Evolutionary conservation across 2,888 invertebrate species (phyloP), one percentile per base, ranked within the genome.

Genomic region (Acanthacorydalis orientalis): DNA sequence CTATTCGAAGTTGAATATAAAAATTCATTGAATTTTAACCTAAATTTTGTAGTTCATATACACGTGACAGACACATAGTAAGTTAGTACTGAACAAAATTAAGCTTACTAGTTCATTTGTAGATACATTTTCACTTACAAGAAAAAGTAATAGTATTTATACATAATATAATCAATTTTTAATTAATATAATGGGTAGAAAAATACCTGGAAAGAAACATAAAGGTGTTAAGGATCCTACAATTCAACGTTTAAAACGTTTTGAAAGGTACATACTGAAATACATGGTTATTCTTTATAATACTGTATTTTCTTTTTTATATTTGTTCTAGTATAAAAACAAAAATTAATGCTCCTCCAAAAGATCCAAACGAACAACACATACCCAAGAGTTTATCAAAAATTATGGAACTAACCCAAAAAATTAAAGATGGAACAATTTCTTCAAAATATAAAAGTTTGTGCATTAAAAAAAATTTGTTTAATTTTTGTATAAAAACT

Each of bases 161-260:
- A n/a, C n/a, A n/a, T n/a, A n/a, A n/a, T n/a, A n/a, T n/a, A n/a
- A n/a, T n/a, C n/a, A n/a, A n/a, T n/a, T n/a, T n/a, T n/a, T n/a
- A n/a, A 12, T 43, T 10, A 43, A 16, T 15, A 59, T 62, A 62
- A 82, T 81, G 80, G 78, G 78, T 43, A 68, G 86, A 43, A 87
- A 86, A 74, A 87, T 87, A 59, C 86, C 86, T 31, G 81, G 80
- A 31, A 78, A 82, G 55, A 87, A 85, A 62, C 87, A 87, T 58
- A 74, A 75, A 51, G 84, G 83, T 16, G 72, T 85, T 1, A 81
- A 82, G 59, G 86, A 88, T 67, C 85, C 85, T 1, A 62, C 79
- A 23, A 75, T 78, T 57, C 87, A 88, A 61, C 73, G 73, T 52
- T 77, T 73, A 7, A 68, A 68, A 55, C 70, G 80, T 52, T 62